Evolutionary conservation across 2,888 invertebrate genomes (phyloP).

Genomic region (Lithophane semibrunnea): DNA sequence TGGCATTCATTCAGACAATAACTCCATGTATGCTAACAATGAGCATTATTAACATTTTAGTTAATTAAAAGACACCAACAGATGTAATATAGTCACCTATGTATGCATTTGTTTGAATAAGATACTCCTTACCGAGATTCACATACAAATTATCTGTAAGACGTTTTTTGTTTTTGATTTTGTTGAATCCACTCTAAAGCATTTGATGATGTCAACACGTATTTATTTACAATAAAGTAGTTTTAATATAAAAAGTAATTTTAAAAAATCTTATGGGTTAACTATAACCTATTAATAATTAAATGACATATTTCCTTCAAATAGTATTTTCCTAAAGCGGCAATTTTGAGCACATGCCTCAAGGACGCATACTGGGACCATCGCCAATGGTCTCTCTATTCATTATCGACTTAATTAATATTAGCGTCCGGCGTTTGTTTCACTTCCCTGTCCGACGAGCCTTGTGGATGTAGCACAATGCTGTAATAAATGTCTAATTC

Average conservation of each 20-base stretch:
- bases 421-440: slow-evolving; percentile 88
- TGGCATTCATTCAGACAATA: slow-evolving; percentile 62
- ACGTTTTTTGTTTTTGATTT: not conserved
- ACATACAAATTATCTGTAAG: slow-evolving; percentile 19
- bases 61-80: slow-evolving; percentile 59
- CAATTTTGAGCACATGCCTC: slow-evolving; percentile 40
- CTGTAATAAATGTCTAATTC: slow-evolving; percentile 87
- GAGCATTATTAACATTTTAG: slow-evolving; percentile 63
- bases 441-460: slow-evolving; percentile 83
- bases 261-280: too few relatives aligned
- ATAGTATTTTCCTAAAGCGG: slow-evolving; percentile 33
- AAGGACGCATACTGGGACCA: slow-evolving; percentile 57
- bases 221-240: not conserved
- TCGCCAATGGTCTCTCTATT: slow-evolving; percentile 71
- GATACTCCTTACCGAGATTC: slow-evolving; percentile 29
- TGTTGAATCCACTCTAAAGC: slow-evolving; percentile 5
- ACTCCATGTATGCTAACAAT: slow-evolving; percentile 63
- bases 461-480: slow-evolving; percentile 85
- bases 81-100: slow-evolving; percentile 37
- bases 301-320: slow-evolving; percentile 31
- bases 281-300: not conserved
- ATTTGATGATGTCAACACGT: slow-evolving; percentile 15
- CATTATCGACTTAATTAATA: slow-evolving; percentile 86
- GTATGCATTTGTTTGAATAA: slow-evolving; percentile 35
- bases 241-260: not conserved